These are phyloP conservation scores for Cephus sareptanus DNA, from an alignment of 2,888 invertebrate genomes.

Conservation along the genomic window DNA sequence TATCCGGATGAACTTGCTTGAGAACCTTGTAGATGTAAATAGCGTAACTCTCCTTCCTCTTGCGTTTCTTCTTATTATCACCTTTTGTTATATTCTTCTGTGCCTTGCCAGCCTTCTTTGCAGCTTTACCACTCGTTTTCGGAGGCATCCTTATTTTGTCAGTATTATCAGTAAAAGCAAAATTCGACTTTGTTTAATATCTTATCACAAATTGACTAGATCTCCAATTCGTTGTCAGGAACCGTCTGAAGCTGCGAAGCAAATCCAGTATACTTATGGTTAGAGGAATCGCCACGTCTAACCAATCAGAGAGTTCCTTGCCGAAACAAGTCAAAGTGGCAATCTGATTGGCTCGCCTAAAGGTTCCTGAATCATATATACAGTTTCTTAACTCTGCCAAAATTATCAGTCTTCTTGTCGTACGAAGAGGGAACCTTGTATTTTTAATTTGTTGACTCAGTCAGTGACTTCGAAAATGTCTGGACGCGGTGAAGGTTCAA, in stretches of 20 bases:
- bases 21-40: slow-evolving; percentile 75
- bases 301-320: too few relatives aligned
- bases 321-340: too few relatives aligned
- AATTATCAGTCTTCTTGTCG: neutral
- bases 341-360: too few relatives aligned
- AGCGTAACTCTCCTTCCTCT: slow-evolving; percentile 71
- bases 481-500: neutral
- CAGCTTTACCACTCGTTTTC: slow-evolving; percentile 60
- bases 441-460: neutral
- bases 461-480: slow-evolving; percentile 1
- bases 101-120: slow-evolving; percentile 70
- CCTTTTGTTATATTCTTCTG: slow-evolving; percentile 71
- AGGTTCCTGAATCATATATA: too few relatives aligned
- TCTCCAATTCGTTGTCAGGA: too few relatives aligned
- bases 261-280: too few relatives aligned
- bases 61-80: slow-evolving; percentile 71
- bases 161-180: too few relatives aligned
- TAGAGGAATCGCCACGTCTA: too few relatives aligned
- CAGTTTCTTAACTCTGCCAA: too few relatives aligned
- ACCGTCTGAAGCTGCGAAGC: too few relatives aligned
- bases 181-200: too few relatives aligned
- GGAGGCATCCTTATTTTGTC: slow-evolving; percentile 39
- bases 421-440: neutral
- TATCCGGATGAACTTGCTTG: slow-evolving; percentile 72
- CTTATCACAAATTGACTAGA: too few relatives aligned